Percentiles rank a stretch among this genome's conserved stretches.
Conservation (phyloP, 1,140 invertebrate species). For the Philopotamus ludificatus region DNA sequence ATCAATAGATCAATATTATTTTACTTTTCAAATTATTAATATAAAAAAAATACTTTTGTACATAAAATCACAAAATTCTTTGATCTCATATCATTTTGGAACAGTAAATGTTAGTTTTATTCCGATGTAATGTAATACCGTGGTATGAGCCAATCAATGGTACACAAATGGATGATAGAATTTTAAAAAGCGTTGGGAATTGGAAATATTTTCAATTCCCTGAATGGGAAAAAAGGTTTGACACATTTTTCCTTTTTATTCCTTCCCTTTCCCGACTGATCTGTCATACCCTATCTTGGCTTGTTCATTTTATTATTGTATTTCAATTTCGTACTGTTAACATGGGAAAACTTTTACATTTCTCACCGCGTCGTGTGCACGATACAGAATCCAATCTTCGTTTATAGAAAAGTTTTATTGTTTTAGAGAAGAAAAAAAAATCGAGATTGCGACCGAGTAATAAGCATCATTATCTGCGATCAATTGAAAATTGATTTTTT, state of each 20-base stretch:
- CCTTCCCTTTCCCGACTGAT: neutral
- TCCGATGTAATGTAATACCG: neutral
- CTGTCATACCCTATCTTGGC: constrained; percentile 15
- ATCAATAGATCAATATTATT: neutral
- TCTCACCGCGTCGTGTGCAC: neutral
- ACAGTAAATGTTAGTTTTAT: neutral
- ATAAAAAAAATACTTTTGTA: neutral
- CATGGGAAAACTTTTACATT: constrained; percentile 24
- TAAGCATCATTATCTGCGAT: no score
- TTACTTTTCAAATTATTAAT: neutral
- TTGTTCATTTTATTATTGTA: constrained; percentile 25
- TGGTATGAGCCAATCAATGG: neutral
- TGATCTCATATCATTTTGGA: neutral
- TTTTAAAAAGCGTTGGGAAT: constrained; percentile 20
- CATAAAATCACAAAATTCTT: neutral
- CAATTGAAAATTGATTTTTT: no score
- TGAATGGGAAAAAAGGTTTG: constrained; percentile 12
- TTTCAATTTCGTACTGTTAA: constrained; percentile 19
- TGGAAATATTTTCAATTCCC: constrained; percentile 19
- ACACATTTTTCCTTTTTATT: constrained; percentile 21
- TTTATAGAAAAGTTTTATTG: neutral
- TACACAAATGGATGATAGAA: constrained; percentile 19
- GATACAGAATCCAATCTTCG: neutral
- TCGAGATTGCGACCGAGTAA: no score
- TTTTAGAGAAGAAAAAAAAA: neutral